phyloP scores from a whole-genome alignment of 2,797 vertebrate species.

The Rhinogobio ventralis region DNA sequence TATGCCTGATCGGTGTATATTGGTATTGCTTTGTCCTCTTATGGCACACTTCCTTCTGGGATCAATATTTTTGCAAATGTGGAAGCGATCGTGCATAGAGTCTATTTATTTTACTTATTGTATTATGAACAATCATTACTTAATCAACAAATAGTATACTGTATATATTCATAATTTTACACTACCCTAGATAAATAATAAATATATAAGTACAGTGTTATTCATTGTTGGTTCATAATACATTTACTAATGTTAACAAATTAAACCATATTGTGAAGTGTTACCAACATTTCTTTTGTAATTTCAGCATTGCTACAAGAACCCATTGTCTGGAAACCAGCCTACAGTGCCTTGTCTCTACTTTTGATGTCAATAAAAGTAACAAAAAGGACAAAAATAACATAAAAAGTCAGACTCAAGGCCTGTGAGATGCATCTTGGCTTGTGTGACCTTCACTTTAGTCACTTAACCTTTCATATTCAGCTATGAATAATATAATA shows the following conservation, averaged over 20 bases:
- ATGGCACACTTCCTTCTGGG: background rate
- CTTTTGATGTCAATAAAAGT: background rate
- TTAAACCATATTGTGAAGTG: background rate
- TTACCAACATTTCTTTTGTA: background rate
- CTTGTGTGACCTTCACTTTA: slow-evolving; percentile 26
- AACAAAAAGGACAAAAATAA: background rate
- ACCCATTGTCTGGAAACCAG: background rate
- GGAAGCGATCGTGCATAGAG: background rate
- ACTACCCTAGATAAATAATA: background rate
- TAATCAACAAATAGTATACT: background rate
- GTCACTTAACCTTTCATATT: slow-evolving; percentile 4
- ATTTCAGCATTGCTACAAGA: background rate
- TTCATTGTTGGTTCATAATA: background rate
- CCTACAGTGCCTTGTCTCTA: background rate
- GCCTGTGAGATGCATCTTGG: background rate
- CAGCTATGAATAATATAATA: slow-evolving; percentile 7
- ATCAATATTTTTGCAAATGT: background rate
- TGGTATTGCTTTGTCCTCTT: background rate
- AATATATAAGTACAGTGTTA: background rate
- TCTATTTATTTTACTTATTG: too few species aligned
- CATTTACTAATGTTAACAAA: background rate
- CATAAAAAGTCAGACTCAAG: background rate
- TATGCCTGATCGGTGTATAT: too few species aligned
- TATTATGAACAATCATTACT: too few species aligned
- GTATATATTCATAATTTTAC: background rate